A percentile compares a stretch with the other conserved stretches of the same genome.
Evolutionary conservation across 2,888 invertebrate genomes (phyloP).

Genomic region (Hipparchia sbordonii): DNA sequence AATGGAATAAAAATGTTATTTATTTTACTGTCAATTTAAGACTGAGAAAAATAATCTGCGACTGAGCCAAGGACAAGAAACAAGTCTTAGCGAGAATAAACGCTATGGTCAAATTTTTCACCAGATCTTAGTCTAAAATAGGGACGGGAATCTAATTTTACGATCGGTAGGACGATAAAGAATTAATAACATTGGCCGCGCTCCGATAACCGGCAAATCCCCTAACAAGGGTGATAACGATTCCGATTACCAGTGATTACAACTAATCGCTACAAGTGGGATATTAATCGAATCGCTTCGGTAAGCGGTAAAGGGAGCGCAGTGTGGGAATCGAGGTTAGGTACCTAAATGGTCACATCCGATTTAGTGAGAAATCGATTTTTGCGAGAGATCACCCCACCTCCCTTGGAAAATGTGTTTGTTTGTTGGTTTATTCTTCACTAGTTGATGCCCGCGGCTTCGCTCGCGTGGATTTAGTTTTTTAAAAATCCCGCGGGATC

Average conservation of each 20-base stretch:
- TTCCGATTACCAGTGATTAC: constrained; percentile 38
- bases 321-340: constrained; percentile 9
- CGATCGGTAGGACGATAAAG: constrained; percentile 23
- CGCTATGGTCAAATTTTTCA: not conserved
- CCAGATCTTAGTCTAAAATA: not conserved
- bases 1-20: too few species aligned
- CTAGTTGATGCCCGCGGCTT: too few species aligned
- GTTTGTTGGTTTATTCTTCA: too few species aligned
- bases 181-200: constrained; percentile 34
- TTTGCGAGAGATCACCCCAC: too few species aligned
- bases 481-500: too few species aligned
- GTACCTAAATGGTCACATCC: not conserved
- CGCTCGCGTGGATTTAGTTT: too few species aligned
- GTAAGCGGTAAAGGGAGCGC: constrained; percentile 6
- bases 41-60: too few species aligned
- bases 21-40: too few species aligned
- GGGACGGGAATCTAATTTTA: constrained; percentile 16
- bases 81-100: not conserved
- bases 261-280: constrained; percentile 35
- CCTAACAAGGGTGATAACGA: constrained; percentile 29
- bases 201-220: constrained; percentile 42
- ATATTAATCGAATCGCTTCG: constrained; percentile 26
- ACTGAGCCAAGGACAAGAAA: not conserved
- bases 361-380: not conserved
- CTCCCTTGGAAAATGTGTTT: too few species aligned